These are phyloP conservation scores for Cheilosia scutellata DNA, from an alignment of 2,888 invertebrate genomes.

Conservation along the genomic window DNA sequence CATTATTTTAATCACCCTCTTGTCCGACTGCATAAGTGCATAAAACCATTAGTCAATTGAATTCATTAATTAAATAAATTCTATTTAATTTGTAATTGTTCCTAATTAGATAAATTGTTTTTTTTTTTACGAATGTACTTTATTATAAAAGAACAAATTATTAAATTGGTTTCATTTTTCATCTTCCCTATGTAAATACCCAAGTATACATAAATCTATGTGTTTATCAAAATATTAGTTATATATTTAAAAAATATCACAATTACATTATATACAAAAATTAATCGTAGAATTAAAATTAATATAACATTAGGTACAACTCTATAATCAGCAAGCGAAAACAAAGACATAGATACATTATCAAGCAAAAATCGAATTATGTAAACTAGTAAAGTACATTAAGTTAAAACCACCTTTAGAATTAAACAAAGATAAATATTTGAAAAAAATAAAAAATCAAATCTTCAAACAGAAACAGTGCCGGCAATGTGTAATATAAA, in stretches of 20 bases:
- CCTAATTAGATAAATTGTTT: background rate
- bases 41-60: background rate
- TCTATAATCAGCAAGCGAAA: conserved; percentile 39
- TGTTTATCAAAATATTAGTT: conserved; percentile 20
- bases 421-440: conserved; percentile 33
- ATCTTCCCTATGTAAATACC: conserved; percentile 26
- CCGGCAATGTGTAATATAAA: conserved; percentile 81
- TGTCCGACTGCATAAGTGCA: too few species aligned
- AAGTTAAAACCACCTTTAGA: conserved; percentile 71
- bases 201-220: background rate
- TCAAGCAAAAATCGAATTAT: conserved; percentile 48
- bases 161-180: conserved; percentile 54
- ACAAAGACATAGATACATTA: conserved; percentile 44
- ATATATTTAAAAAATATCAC: conserved; percentile 13
- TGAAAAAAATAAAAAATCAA: conserved; percentile 11
- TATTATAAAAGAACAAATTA: conserved; percentile 10
- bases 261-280: conserved; percentile 18
- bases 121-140: conserved; percentile 1
- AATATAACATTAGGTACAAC: conserved; percentile 35
- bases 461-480: conserved; percentile 74
- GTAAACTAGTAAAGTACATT: conserved; percentile 61
- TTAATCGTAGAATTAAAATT: conserved; percentile 35
- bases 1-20: too few species aligned
- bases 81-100: background rate
- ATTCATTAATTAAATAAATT: background rate